These are phyloP conservation scores for Limnephilus marmoratus DNA, from an alignment of 2,888 invertebrate genomes.

Conservation along the genomic window DNA sequence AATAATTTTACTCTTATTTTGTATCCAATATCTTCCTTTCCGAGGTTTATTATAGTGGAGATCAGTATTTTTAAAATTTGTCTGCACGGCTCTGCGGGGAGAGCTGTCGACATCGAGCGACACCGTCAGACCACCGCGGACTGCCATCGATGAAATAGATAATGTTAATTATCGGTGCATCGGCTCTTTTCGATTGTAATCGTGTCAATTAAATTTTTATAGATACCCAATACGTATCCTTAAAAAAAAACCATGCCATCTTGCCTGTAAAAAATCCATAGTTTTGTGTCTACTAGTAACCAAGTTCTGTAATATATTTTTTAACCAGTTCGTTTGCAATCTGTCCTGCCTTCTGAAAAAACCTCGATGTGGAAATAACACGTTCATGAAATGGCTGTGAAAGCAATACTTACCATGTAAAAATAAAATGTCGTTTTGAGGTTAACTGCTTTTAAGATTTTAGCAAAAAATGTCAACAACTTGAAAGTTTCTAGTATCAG, in stretches of 20 bases:
- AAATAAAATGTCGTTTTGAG: too few species aligned
- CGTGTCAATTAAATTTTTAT: neutral
- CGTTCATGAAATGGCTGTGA: too few species aligned
- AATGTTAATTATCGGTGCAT: neutral
- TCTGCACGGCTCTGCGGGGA: neutral
- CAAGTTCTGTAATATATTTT: neutral
- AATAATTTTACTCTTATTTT: neutral
- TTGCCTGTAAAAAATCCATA: neutral
- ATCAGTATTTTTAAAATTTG: neutral
- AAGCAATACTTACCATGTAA: too few species aligned
- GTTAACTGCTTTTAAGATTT: too few species aligned
- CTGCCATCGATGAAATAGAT: neutral
- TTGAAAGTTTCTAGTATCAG: too few species aligned
- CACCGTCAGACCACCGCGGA: neutral
- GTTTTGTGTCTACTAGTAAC: neutral
- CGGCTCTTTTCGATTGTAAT: constrained; percentile 1
- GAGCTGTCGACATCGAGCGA: constrained; percentile 4
- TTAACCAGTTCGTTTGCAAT: neutral
- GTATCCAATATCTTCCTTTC: neutral
- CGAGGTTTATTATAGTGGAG: neutral
- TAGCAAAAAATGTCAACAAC: too few species aligned
- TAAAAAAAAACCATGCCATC: neutral
- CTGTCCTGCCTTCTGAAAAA: too few species aligned
- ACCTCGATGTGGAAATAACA: too few species aligned
- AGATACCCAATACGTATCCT: neutral